These are phyloP conservation scores for Aphidius colemani DNA, from an alignment of 2,888 invertebrate species.

Conservation along the genomic window DNA sequence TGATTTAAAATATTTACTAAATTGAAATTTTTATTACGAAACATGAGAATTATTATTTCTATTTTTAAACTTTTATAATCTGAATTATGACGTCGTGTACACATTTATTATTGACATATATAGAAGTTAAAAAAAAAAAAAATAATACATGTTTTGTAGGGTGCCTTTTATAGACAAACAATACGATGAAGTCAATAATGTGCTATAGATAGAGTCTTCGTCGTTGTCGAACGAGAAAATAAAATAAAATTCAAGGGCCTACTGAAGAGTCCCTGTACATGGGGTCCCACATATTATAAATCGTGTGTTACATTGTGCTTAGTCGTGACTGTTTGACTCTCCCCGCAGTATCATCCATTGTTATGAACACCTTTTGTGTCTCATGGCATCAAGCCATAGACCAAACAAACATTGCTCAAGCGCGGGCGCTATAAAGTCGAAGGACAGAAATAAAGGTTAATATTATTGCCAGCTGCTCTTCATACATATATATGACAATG, in stretches of 20 bases:
- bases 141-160: not conserved
- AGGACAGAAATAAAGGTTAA: constrained; percentile 39
- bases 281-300: constrained; percentile 47
- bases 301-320: constrained; percentile 56
- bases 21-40: not conserved
- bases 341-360: constrained; percentile 47
- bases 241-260: not conserved
- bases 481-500: not conserved
- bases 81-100: no score
- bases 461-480: constrained; percentile 43
- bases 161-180: constrained; percentile 11
- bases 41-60: no score
- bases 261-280: not conserved
- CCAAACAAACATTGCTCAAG: constrained; percentile 52
- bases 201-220: constrained; percentile 16
- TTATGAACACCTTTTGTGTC: constrained; percentile 54
- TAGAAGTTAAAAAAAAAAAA: no score
- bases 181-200: constrained; percentile 20
- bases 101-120: no score
- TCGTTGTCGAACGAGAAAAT: no score
- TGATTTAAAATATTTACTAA: not conserved
- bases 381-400: constrained; percentile 43
- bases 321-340: constrained; percentile 57
- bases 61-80: no score
- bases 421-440: constrained; percentile 2